Evolutionary conservation across 2,888 invertebrate species (phyloP).

Genomic region (Xestoiulus laeticollis): DNA sequence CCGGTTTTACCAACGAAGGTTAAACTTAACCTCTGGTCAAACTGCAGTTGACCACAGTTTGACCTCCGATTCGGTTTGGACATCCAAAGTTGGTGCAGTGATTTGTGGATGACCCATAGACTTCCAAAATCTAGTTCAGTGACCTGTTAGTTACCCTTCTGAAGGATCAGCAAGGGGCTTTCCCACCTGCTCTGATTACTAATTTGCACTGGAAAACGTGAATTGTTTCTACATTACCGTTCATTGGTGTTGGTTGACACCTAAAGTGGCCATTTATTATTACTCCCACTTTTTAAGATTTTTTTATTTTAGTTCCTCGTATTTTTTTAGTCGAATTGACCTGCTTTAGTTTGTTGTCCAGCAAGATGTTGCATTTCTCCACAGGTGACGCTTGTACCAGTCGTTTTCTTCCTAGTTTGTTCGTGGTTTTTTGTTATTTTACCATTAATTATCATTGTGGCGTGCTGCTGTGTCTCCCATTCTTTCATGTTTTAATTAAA

Average conservation of each 20-base stretch:
- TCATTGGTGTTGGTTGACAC: background rate
- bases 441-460: background rate
- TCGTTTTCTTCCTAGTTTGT: background rate
- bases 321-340: background rate
- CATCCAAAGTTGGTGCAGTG: no score
- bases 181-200: background rate
- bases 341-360: background rate
- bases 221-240: background rate
- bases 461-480: background rate
- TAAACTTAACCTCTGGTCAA: no score
- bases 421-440: background rate
- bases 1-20: no score
- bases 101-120: background rate
- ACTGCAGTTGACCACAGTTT: no score
- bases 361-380: background rate
- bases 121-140: background rate
- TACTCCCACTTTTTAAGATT: background rate
- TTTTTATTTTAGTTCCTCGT: background rate
- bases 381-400: background rate
- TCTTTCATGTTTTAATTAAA: slow-evolving; percentile 37
- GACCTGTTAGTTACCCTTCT: background rate
- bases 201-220: background rate
- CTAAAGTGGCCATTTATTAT: background rate
- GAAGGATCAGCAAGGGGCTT: background rate
- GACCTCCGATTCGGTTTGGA: no score